phyloP scores from a whole-genome alignment of 2,888 invertebrate species.

The Lucinisca nassula region DNA sequence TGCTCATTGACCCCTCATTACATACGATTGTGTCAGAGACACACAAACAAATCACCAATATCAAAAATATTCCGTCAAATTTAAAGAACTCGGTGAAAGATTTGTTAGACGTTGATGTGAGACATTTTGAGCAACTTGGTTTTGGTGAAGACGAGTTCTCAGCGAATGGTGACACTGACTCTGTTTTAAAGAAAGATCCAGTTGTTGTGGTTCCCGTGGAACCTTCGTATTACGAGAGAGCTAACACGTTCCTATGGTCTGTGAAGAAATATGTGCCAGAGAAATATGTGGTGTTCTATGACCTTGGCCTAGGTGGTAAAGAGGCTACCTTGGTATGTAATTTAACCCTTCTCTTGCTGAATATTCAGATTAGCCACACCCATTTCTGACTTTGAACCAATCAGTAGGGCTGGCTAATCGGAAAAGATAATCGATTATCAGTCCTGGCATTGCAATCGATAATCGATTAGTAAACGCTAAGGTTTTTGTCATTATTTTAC shows the following conservation, averaged over 20 bases:
- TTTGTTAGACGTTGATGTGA: conserved; percentile 93
- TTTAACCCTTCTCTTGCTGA: too few relatives aligned
- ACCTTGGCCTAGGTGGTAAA: conserved; percentile 91
- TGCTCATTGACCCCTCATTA: conserved; percentile 87
- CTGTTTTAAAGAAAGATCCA: conserved; percentile 87
- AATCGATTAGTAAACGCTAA: too few relatives aligned
- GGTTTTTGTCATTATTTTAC: too few relatives aligned
- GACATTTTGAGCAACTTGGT: conserved; percentile 93
- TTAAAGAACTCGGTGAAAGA: conserved; percentile 88
- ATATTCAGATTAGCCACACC: too few relatives aligned
- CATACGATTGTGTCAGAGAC: conserved; percentile 94
- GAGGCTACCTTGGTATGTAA: conserved; percentile 58
- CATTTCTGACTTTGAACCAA: too few relatives aligned
- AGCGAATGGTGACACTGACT: neutral
- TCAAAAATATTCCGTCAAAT: conserved; percentile 90
- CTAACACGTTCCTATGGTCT: conserved; percentile 91
- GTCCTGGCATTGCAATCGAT: too few relatives aligned
- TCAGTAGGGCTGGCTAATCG: too few relatives aligned
- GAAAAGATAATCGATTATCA: too few relatives aligned
- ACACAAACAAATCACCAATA: conserved; percentile 93
- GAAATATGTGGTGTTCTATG: conserved; percentile 94
- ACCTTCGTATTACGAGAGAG: conserved; percentile 80
- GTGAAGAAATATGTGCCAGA: conserved; percentile 93
- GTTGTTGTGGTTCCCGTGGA: conserved; percentile 93
- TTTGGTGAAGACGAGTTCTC: conserved; percentile 88